Evolutionary conservation across 2,888 invertebrate species (phyloP), one percentile per base, ranked within the genome.

Genomic region (Nomada fabriciana): DNA sequence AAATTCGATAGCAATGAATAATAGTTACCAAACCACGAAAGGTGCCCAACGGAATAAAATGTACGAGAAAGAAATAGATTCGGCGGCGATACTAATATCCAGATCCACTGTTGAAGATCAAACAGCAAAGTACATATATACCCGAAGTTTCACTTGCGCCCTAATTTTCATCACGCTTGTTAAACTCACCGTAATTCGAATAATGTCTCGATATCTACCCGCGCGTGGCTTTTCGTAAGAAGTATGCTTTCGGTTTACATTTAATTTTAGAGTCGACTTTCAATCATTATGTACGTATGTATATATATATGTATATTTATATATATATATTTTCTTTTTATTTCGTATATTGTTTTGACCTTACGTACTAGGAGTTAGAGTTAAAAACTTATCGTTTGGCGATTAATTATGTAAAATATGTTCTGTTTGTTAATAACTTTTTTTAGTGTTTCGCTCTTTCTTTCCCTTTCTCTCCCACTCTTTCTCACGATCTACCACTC

Each of bases 341-440:
- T 79, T 84, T 84, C 82, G 88, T 89, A 88, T 90, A 89, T 89
- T 90, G 90, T 91, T 90, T 91, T 90, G 88, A 88, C 79, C 91
- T 93, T 92, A 93, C 86, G 83, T 74, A 72, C 92, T 93, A 93
- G 82, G 87, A 91, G 88, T 89, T 87, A 88, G 89, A 89, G 89
- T 92, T 91, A 93, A 92, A 92, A 93, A 92, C 90, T 91, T 92
- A 89, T 88, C 87, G 84, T 93, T 93, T 93, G 93, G 93, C 93
- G 92, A 91, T 91, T 93, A 93, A 91, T 93, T 93, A 93, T 92
- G 93, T 93, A 93, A 93, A 93, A 93, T 93, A 93, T 93, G 92
- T 92, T 91, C 91, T 93, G 89, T 92, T 61, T 86, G 84, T 83
- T 85, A 85, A 88, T 83, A 82, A 84, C 73, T 80, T 63, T 80